Conservation (phyloP, 2,797 vertebrate genomes). For the Sciaenops ocellatus region DNA sequence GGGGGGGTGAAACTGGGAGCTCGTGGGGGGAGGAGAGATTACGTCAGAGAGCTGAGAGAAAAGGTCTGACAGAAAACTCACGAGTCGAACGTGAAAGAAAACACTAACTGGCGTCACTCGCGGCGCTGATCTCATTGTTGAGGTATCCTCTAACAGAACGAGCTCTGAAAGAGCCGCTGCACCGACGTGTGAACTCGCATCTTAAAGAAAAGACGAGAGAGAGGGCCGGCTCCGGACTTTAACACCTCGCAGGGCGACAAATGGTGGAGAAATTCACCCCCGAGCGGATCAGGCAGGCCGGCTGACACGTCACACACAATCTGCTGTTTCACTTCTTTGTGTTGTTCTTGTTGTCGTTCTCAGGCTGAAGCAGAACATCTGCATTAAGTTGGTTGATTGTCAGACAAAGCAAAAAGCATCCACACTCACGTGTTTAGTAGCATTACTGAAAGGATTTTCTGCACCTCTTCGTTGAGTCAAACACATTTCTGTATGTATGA, state of each 20-base stretch:
- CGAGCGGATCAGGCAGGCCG: background rate
- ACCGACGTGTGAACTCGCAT: slow-evolving; percentile 13
- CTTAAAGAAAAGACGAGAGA: too few species aligned
- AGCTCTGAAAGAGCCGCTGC: background rate
- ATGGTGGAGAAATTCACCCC: background rate
- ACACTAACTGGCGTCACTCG: background rate
- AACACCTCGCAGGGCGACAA: slow-evolving; percentile 16
- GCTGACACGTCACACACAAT: slow-evolving; percentile 13
- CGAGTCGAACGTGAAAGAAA: background rate
- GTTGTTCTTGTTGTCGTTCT: background rate
- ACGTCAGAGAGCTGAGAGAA: slow-evolving; percentile 51
- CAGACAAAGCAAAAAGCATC: slow-evolving; percentile 21
- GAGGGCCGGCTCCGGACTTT: background rate
- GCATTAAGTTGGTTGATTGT: background rate
- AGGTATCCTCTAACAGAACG: slow-evolving; percentile 3
- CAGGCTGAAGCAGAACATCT: background rate
- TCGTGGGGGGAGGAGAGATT: slow-evolving; percentile 50
- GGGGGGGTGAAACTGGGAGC: slow-evolving; percentile 55
- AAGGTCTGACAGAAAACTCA: slow-evolving; percentile 10
- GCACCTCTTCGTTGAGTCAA: too few species aligned
- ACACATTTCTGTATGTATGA: too few species aligned
- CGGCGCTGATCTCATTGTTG: slow-evolving; percentile 31
- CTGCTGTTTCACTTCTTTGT: background rate
- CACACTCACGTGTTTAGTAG: background rate
- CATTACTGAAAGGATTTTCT: too few species aligned